phyloP scores from a whole-genome alignment of 2,113 vertebrate genomes.

The Dromas ardeola region DNA sequence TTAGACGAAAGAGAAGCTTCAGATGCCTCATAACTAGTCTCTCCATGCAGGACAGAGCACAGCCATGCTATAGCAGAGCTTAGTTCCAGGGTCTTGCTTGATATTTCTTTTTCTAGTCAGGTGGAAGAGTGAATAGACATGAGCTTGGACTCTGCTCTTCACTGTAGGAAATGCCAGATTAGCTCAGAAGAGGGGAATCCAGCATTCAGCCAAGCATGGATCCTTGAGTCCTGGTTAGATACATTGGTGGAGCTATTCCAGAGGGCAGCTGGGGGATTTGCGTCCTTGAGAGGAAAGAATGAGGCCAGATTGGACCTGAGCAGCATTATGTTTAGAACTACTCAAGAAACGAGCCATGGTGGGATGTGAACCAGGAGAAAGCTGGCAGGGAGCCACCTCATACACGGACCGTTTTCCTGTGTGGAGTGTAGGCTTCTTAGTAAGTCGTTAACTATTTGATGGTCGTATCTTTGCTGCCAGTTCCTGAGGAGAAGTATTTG shows the following conservation, averaged over 20 bases:
- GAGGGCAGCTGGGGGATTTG: background rate
- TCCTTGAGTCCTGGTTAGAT: background rate
- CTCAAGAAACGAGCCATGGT: accelerated
- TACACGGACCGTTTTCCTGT: accelerated
- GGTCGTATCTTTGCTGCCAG: slow-evolving; percentile 53
- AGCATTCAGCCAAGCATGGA: background rate
- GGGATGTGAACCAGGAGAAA: background rate
- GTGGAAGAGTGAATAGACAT: background rate
- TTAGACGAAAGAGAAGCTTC: background rate
- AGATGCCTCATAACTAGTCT: background rate
- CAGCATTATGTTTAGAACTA: accelerated
- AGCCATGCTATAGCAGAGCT: background rate
- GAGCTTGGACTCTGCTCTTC: background rate
- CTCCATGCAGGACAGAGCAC: background rate
- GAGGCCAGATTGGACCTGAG: too few species aligned
- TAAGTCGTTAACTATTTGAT: background rate
- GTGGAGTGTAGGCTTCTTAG: background rate
- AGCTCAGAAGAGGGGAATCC: background rate
- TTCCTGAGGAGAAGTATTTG: slow-evolving; percentile 93
- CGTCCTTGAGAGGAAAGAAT: background rate
- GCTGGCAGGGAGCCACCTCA: background rate
- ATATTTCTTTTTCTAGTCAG: background rate
- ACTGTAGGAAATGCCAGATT: background rate
- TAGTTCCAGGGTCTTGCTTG: background rate
- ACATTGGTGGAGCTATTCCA: background rate